A percentile compares a stretch with the other conserved stretches of the same genome.
These are phyloP conservation scores for Odontamblyopus lacepedii DNA, from an alignment of 2,797 vertebrate genomes.

Conservation along the genomic window DNA sequence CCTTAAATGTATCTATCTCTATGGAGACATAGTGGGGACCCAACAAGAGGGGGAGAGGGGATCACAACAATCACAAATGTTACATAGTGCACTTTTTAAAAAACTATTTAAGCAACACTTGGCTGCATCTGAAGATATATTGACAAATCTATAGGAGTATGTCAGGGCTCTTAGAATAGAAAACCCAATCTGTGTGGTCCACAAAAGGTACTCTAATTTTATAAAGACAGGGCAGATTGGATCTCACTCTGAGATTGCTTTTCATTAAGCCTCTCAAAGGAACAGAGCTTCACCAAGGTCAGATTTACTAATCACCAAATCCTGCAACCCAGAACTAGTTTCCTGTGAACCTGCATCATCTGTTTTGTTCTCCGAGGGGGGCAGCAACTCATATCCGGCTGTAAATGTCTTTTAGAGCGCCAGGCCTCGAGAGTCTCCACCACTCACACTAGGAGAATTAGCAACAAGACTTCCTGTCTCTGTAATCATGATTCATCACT, in stretches of 20 bases:
- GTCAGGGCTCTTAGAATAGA: neutral
- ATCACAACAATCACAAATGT: no score
- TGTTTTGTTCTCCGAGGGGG: constrained; percentile 25
- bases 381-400: constrained; percentile 37
- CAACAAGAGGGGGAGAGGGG: no score
- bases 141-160: neutral
- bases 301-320: constrained; percentile 28
- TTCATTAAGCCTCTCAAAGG: constrained; percentile 43
- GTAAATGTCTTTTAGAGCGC: constrained; percentile 51
- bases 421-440: constrained; percentile 39
- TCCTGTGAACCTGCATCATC: constrained; percentile 20
- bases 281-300: constrained; percentile 32
- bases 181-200: constrained; percentile 2
- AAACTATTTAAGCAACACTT: no score
- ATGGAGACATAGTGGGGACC: no score
- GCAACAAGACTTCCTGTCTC: constrained; percentile 46
- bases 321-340: constrained; percentile 18
- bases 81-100: no score
- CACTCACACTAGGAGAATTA: constrained; percentile 36
- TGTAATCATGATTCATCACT: constrained; percentile 23
- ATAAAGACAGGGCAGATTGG: constrained; percentile 43
- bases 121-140: neutral
- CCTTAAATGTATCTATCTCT: no score
- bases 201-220: constrained; percentile 28
- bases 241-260: constrained; percentile 27